Evolutionary conservation across 2,113 vertebrate species (phyloP), one percentile per base, ranked within the genome.

Genomic region (Hydrochoerus hydrochaeris): DNA sequence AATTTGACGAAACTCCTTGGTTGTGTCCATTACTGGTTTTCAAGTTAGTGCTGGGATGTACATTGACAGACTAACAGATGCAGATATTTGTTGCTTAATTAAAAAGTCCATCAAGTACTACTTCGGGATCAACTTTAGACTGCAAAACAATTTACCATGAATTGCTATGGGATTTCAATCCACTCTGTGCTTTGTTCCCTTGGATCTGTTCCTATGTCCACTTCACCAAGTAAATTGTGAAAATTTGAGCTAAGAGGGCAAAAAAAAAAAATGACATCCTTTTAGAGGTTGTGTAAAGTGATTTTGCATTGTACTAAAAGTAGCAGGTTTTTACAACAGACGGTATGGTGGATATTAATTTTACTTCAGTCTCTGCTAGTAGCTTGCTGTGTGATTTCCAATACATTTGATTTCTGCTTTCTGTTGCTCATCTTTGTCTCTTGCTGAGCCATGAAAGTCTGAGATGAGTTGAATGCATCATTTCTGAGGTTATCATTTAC

Each of bases 41-140:
- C 58, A 92, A 97, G 97, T 97, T 30, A 96, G 73, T 94, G 62
- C 67, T 89, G 85, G 93, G 95, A 73, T 97, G 95, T 94, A 96
- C 96, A 97, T 89, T 95, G 97, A 95, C 95, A 97, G 93, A 89
- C 67, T 96, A 77, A 92, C 46, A 94, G 88, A 95, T 81, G 91
- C 93, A 97, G 92, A 46, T 95, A 71, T 96, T 95, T 85, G 60
- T 52, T 96, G n/a, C 54, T 98, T 98, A 98, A 94, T 95, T 97
- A 97, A 97, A 97, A 97, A 98, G 86, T 97, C 97, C 89, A 96
- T 98, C 97, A 97, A 94, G 19, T 92, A 57, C 52, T 96, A 85
- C 60, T 83, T 93, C 84, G 92, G 90, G 44, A 98, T 97, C 98
- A 98, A 98, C 94, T 96, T 92, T 44, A 96, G 63, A 92, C 4